Conservation (phyloP, 1,140 invertebrate species). For the Meloidogyne floridensis region DNA sequence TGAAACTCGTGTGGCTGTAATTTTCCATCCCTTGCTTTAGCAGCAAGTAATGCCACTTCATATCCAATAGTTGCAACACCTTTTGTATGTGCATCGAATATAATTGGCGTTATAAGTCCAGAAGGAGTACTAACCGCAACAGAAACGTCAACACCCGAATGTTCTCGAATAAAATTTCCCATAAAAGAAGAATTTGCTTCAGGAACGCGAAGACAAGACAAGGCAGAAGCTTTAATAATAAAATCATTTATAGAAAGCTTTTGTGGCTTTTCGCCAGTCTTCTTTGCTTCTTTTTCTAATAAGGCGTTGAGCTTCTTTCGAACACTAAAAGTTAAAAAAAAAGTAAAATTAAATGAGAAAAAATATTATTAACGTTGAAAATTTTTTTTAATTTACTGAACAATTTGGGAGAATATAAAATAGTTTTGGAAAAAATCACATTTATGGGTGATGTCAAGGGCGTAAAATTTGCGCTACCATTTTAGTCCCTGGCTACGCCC, state of each 20-base stretch:
- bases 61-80: slow-evolving; percentile 85
- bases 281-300: slow-evolving; percentile 73
- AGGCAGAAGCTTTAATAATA: slow-evolving; percentile 89
- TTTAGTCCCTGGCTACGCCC: too few species aligned
- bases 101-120: slow-evolving; percentile 95
- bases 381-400: too few species aligned
- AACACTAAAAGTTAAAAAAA: slow-evolving; percentile 68
- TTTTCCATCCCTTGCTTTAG: slow-evolving; percentile 88
- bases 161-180: slow-evolving; percentile 90
- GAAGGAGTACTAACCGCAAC: slow-evolving; percentile 92
- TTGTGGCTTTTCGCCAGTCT: slow-evolving; percentile 45
- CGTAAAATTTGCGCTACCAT: too few species aligned
- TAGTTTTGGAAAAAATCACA: too few species aligned
- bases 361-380: too few species aligned
- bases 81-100: slow-evolving; percentile 88
- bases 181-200: slow-evolving; percentile 94
- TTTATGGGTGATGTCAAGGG: too few species aligned
- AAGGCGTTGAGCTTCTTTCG: slow-evolving; percentile 77
- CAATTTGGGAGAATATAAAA: too few species aligned
- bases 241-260: slow-evolving; percentile 96
- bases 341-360: too few species aligned
- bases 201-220: slow-evolving; percentile 87
- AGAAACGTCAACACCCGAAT: slow-evolving; percentile 87
- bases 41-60: slow-evolving; percentile 81
- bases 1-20: slow-evolving; percentile 95